phyloP scores from a whole-genome alignment of 2,113 vertebrate species.

The Morone chrysops region DNA sequence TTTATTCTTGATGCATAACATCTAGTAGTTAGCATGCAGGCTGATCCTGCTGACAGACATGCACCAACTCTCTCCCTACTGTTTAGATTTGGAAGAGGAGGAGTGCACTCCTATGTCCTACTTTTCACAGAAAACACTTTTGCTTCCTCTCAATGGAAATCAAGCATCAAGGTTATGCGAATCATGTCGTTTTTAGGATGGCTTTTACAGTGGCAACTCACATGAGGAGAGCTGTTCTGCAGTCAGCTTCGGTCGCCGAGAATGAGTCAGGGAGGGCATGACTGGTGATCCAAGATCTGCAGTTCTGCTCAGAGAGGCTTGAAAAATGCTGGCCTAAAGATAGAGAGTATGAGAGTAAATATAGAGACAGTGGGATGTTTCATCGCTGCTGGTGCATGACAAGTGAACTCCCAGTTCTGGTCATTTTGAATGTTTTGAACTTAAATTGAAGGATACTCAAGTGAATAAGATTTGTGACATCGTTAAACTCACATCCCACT shows the following conservation, averaged over 20 bases:
- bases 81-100: neutral
- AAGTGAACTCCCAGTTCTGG: slow-evolving; percentile 9
- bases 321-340: slow-evolving; percentile 43
- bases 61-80: neutral
- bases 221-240: neutral
- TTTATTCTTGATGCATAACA: slow-evolving; percentile 1
- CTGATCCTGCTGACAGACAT: neutral
- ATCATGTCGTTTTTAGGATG: neutral
- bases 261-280: slow-evolving; percentile 2
- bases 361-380: slow-evolving; percentile 38
- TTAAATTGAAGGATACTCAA: slow-evolving; percentile 20
- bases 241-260: slow-evolving; percentile 4
- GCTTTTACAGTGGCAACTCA: slow-evolving; percentile 10
- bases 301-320: slow-evolving; percentile 40
- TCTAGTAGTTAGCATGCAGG: neutral
- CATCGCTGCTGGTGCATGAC: slow-evolving; percentile 19
- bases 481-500: neutral
- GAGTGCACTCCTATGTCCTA: slow-evolving; percentile 13
- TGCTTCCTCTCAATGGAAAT: slow-evolving; percentile 17
- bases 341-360: slow-evolving; percentile 26
- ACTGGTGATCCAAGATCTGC: slow-evolving; percentile 34
- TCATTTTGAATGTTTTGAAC: slow-evolving; percentile 33
- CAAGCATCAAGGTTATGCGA: slow-evolving; percentile 12
- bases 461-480: slow-evolving; percentile 8
- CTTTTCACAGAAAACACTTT: slow-evolving; percentile 28